Base-by-base conservation (phyloP, 2,888 invertebrate genomes). In the Anoplius nigerrimus region DNA sequence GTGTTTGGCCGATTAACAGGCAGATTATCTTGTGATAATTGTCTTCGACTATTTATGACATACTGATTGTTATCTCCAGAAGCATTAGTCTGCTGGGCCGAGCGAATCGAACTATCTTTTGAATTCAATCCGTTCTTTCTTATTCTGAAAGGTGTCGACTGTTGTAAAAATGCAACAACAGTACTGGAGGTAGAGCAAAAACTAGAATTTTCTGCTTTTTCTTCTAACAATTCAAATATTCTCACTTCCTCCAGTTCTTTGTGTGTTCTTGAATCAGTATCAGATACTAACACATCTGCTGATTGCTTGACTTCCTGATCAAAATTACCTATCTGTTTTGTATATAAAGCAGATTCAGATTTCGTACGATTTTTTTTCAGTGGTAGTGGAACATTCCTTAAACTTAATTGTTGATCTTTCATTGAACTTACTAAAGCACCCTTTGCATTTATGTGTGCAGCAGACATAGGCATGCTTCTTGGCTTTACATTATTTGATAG, bases 191-290 rank as follows among this genome's bases (percentile, higher is more conserved):
- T 92, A 71, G 94, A 91, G 83, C 92, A 92, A 77, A 95, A 94
- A 83, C 94, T 94, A 21, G 94, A 93, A 84, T 91, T 90, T 55
- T 92, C 90, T 4, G 93, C 93, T 86, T 94, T 94, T 80, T 93
- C 92, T 88, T 96, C 96, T 43, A 96, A 88, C 5, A 94, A 86
- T 83, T 96, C 95, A 89, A 96, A 96, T 82, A 95, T 92, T 69
- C 92, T 91, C 72, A 95, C 90, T 82, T 95, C 95, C 42, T 92
- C 92, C 1, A 88, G 78, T 87, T 92, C 92, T 81, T 87, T 90
- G 24, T 90, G 90, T 20, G 72, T 83, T 81, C 89, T 71, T 48
- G 79, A 74, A 69, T 88, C 87, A 18, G 83, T 72, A 64, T 87
- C 88, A 20, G 86, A 86, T 34, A 70, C 74, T 52, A 74, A 83